Evolutionary conservation across 2,113 vertebrate genomes (phyloP).

Genomic region (Pimephales promelas): DNA sequence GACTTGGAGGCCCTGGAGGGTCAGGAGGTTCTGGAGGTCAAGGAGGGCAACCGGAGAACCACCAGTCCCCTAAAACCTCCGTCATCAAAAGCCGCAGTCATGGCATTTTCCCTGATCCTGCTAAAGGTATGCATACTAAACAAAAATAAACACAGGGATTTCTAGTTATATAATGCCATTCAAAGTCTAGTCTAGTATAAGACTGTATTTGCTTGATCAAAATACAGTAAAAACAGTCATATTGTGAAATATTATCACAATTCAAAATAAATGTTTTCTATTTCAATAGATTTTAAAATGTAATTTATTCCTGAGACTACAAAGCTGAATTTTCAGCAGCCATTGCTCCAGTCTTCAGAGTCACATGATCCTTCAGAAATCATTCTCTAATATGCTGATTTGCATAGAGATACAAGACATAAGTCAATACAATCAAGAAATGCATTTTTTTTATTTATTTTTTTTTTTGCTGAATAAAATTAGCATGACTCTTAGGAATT

Average conservation of each 20-base stretch:
- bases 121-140: conserved; percentile 83
- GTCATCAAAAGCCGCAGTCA: conserved; percentile 99
- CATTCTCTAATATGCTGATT: neutral
- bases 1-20: conserved; percentile 60
- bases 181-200: neutral
- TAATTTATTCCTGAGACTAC: neutral
- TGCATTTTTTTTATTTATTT: no score
- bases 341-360: neutral
- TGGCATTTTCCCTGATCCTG: conserved; percentile 95
- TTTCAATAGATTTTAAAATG: neutral
- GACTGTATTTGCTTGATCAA: neutral
- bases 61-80: conserved; percentile 90
- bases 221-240: neutral
- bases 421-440: no score
- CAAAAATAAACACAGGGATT: neutral
- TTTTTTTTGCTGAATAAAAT: neutral
- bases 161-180: neutral
- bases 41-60: conserved; percentile 74
- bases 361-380: neutral
- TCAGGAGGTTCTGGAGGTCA: conserved; percentile 46
- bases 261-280: neutral
- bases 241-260: neutral
- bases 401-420: no score
- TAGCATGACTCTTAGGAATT: neutral
- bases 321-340: neutral